Conservation (phyloP, 2,113 vertebrate species). For the Chaetops frenatus region DNA sequence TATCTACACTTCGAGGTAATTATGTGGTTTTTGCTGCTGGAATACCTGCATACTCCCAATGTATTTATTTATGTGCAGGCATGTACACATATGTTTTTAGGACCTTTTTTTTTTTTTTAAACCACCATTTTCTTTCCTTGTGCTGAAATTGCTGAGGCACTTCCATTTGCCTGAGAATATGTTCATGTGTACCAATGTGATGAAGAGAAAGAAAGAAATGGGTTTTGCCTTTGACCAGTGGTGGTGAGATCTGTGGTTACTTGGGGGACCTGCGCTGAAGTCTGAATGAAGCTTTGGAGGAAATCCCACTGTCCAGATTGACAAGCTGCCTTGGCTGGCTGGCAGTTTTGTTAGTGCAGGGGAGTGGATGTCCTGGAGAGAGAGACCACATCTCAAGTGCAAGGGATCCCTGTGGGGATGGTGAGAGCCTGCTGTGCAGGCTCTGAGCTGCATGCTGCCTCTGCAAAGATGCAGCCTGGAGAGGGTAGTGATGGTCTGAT, state of each 20-base stretch:
- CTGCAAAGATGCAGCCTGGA: background rate
- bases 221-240: background rate
- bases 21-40: background rate
- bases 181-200: fast-evolving
- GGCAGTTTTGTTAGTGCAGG: background rate
- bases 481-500: background rate
- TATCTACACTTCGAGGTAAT: background rate
- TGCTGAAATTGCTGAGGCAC: background rate
- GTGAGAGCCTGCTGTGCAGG: background rate
- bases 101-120: background rate
- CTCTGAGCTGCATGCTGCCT: background rate
- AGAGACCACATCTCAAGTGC: background rate
- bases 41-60: background rate
- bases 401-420: fast-evolving
- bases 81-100: background rate
- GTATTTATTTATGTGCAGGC: background rate
- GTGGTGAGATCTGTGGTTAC: background rate
- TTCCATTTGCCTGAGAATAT: background rate
- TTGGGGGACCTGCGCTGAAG: background rate
- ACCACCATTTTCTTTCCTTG: background rate
- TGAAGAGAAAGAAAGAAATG: background rate
- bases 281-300: background rate
- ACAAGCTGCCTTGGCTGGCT: background rate
- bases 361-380: background rate
- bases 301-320: background rate